Evolutionary conservation across 2,113 vertebrate genomes (phyloP), one percentile per base, ranked within the genome.

Genomic region (Ammodramus savannarum): DNA sequence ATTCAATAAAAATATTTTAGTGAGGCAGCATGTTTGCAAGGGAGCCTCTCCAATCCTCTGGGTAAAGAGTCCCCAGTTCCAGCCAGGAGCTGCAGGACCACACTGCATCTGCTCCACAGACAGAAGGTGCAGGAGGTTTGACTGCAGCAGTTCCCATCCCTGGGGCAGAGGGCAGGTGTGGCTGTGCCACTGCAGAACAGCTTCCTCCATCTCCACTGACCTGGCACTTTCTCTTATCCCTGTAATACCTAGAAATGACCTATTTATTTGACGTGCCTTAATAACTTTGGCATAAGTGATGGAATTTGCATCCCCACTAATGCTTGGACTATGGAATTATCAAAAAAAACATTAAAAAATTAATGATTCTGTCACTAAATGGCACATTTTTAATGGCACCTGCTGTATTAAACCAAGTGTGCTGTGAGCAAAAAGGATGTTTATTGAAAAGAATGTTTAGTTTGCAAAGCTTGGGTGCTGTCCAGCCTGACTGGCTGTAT

Each of bases 1-100:
- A 85, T 80, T 88, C 78, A 91, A 90, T 85, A 80, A 67, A 90
- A 93, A 49, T 59, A 77, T 62, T 89, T 67, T 14, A 90, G 51
- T 52, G 72, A 90, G 68, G 74, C 55, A 54, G 32, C 38, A 29
- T 23, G 77, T 59, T 59, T 69, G 41, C 63, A 80, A 46, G 27
- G 46, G 55, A 85, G 59, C 34, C 43, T 90, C 75, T 80, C 34
- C 49, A 55, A 16, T 41, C 62, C 74, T 51, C 21, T 39, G 46
- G 62, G 73, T n/a, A 75, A 48, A 3, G 39, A 81, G 52, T 4
- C 52, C 49, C 12, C 5, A 43, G 71, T 2, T 55, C 18, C 2
- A 63, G 61, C 26, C 2, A 6, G 43, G 27, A 91, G 38, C 44
- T 46, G 43, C 54, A 25, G 54, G 61, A 89, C 63, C 69, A 27